A percentile compares a stretch with the other conserved stretches of the same genome.
phyloP scores from a whole-genome alignment of 2,797 vertebrate species.

The Euthynnus affinis region DNA sequence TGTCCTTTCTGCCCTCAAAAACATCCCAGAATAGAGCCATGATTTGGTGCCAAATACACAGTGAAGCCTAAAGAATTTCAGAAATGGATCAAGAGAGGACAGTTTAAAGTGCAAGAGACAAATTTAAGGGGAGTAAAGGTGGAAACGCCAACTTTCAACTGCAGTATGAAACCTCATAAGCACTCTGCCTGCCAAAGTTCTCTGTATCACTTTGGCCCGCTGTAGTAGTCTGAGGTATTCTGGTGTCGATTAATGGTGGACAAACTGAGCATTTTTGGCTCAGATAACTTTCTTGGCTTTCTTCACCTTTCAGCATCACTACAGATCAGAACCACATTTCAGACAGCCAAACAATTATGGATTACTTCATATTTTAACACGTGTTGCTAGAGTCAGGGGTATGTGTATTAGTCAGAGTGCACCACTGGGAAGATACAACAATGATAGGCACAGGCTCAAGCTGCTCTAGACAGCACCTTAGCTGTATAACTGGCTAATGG shows the following conservation, averaged over 20 bases:
- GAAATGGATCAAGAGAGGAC: slow-evolving; percentile 43
- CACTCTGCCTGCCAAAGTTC: neutral
- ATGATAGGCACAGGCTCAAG: neutral
- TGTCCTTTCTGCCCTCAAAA: slow-evolving; percentile 57
- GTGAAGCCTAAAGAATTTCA: slow-evolving; percentile 72
- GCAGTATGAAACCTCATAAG: slow-evolving; percentile 15
- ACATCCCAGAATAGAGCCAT: slow-evolving; percentile 73
- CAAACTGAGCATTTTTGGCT: neutral
- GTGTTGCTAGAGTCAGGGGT: neutral
- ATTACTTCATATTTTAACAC: neutral
- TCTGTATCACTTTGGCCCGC: slow-evolving; percentile 1
- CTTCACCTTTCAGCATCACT: neutral
- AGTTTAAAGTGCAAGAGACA: slow-evolving; percentile 47
- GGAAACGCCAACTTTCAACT: slow-evolving; percentile 36
- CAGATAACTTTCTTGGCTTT: neutral
- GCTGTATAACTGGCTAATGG: neutral
- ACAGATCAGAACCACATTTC: slow-evolving; percentile 3
- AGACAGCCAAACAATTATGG: neutral
- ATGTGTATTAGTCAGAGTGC: neutral
- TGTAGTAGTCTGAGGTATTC: neutral
- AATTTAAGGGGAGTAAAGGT: slow-evolving; percentile 39
- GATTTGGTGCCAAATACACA: slow-evolving; percentile 80
- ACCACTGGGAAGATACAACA: neutral
- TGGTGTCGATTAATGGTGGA: neutral
- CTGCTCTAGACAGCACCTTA: neutral